phyloP scores from a whole-genome alignment of 2,888 invertebrate genomes.

The Caenorhabditis parvicauda region DNA sequence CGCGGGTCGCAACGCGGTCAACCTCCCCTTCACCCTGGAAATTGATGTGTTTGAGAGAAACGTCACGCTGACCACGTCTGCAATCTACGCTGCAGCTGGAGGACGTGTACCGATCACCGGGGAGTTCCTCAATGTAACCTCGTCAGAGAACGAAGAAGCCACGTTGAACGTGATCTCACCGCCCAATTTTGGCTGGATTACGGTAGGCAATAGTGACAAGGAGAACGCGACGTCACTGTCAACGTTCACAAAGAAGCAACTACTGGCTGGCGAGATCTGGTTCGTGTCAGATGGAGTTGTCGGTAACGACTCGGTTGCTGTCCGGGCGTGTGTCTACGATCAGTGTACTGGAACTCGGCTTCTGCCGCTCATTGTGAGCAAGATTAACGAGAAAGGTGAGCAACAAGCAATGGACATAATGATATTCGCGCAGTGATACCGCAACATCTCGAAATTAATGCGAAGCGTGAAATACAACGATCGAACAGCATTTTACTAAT shows the following conservation, averaged over 20 bases:
- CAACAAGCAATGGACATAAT: no score
- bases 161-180: constrained; percentile 19
- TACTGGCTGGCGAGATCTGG: constrained; percentile 18
- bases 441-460: no score
- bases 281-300: constrained; percentile 23
- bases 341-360: constrained; percentile 18
- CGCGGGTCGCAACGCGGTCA: constrained; percentile 8
- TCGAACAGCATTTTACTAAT: no score
- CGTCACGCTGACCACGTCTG: constrained; percentile 18
- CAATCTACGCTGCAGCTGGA: constrained; percentile 26
- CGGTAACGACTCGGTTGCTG: constrained; percentile 23
- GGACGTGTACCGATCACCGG: constrained; percentile 24
- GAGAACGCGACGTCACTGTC: background rate
- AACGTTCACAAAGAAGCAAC: constrained; percentile 16
- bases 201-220: constrained; percentile 11
- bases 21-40: constrained; percentile 15
- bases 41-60: constrained; percentile 25
- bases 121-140: constrained; percentile 20
- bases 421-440: no score
- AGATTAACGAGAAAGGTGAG: constrained; percentile 16
- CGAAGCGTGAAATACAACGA: no score
- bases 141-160: constrained; percentile 34
- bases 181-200: constrained; percentile 35
- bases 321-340: constrained; percentile 25
- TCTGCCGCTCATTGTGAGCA: constrained; percentile 14